These are phyloP conservation scores for Psilopsiagon aymara DNA, from an alignment of 2,113 vertebrate genomes.

Conservation along the genomic window DNA sequence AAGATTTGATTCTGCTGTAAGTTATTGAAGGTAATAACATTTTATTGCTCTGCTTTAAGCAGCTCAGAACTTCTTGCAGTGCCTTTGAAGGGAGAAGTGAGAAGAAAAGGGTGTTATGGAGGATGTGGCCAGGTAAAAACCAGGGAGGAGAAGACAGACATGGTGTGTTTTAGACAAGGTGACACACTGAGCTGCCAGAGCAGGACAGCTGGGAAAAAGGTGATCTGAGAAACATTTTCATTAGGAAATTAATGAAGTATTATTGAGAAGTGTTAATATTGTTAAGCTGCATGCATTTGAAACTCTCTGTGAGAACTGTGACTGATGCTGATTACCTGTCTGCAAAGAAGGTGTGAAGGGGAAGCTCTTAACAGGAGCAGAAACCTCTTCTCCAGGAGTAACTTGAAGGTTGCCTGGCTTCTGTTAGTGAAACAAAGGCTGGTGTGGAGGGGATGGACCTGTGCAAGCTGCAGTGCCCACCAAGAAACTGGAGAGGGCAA, in stretches of 20 bases:
- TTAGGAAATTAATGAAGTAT: neutral
- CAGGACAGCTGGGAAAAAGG: neutral
- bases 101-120: neutral
- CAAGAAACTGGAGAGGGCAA: neutral
- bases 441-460: neutral
- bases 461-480: neutral
- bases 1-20: conserved; percentile 3
- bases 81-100: neutral
- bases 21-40: neutral
- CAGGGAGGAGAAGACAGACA: neutral
- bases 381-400: neutral
- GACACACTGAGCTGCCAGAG: neutral
- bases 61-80: neutral
- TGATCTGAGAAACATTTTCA: neutral
- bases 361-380: neutral
- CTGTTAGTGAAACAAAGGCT: neutral
- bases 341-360: neutral
- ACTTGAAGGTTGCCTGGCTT: neutral
- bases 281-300: fast-evolving
- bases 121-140: neutral
- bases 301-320: neutral
- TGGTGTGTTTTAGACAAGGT: neutral
- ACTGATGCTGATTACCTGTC: neutral
- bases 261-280: neutral
- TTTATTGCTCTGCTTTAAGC: conserved; percentile 50